These are phyloP conservation scores for Limosa lapponica DNA, from an alignment of 2,797 vertebrate genomes.

Conservation along the genomic window DNA sequence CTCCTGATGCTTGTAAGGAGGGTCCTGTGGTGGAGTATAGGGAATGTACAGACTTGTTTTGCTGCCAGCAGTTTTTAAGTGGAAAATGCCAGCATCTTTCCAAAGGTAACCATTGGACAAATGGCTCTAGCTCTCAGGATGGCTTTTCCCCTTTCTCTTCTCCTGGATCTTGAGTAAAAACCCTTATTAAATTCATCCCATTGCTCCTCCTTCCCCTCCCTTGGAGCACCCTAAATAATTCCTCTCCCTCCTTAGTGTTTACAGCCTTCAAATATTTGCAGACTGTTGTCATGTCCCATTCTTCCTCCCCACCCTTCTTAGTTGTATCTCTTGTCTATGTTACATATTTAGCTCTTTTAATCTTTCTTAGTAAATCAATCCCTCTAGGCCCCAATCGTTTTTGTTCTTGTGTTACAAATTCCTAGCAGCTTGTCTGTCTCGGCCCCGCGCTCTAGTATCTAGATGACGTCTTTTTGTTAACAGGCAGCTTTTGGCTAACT, in stretches of 20 bases:
- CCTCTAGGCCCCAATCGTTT: background rate
- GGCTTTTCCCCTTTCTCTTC: background rate
- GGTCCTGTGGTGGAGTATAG: background rate
- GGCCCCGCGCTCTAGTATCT: background rate
- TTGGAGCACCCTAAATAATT: slow-evolving; percentile 47
- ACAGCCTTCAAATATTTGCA: slow-evolving; percentile 60
- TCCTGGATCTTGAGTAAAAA: background rate
- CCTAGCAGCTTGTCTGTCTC: slow-evolving; percentile 43
- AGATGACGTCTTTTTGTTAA: slow-evolving; percentile 9
- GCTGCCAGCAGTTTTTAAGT: background rate
- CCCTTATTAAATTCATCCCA: background rate
- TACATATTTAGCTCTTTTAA: slow-evolving; percentile 70
- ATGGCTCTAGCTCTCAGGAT: background rate
- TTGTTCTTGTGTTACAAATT: slow-evolving; percentile 45
- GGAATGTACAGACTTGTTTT: background rate
- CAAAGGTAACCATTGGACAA: background rate
- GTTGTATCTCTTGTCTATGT: slow-evolving; percentile 53
- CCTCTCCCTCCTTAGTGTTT: slow-evolving; percentile 44
- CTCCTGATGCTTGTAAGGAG: background rate
- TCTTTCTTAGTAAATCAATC: slow-evolving; percentile 61
- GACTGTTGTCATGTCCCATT: slow-evolving; percentile 62
- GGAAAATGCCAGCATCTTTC: background rate
- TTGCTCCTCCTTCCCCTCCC: slow-evolving; percentile 7
- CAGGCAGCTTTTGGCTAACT: slow-evolving; percentile 21
- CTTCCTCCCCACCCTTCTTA: slow-evolving; percentile 54